phyloP scores from a whole-genome alignment of 2,888 invertebrate genomes.

The Xanthorhoe designata region DNA sequence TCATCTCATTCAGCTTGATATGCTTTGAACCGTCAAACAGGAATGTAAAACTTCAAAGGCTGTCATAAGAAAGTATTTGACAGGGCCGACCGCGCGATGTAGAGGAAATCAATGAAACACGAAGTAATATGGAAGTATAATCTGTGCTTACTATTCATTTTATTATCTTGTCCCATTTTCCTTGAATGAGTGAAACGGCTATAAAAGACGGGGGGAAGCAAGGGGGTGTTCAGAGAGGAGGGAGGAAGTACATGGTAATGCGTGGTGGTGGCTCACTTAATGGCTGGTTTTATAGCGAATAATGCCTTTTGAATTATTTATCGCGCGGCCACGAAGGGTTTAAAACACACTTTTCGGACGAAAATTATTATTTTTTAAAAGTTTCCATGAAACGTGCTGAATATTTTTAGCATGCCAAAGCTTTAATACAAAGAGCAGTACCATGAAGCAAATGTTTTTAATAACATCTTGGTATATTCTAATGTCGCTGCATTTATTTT shows the following conservation, averaged over 20 bases:
- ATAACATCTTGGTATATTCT: not conserved
- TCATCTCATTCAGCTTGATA: not conserved
- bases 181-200: conserved; percentile 3
- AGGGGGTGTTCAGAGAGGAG: not conserved
- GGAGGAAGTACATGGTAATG: conserved; percentile 1
- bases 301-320: conserved; percentile 15
- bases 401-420: not conserved
- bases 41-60: not conserved
- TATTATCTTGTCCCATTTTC: conserved; percentile 1
- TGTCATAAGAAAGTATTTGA: not conserved
- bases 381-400: not conserved
- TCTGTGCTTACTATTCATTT: not conserved
- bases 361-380: not conserved
- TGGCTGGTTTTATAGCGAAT: conserved; percentile 3
- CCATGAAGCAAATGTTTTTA: too few relatives aligned
- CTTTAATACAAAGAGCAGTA: not conserved
- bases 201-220: not conserved
- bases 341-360: not conserved
- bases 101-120: not conserved
- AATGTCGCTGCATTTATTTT: not conserved
- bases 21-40: not conserved
- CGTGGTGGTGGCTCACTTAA: conserved; percentile 8
- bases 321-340: not conserved
- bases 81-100: not conserved
- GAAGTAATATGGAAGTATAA: not conserved